phyloP scores from a whole-genome alignment of 2,888 invertebrate species.

The Pseudococcus viburni region DNA sequence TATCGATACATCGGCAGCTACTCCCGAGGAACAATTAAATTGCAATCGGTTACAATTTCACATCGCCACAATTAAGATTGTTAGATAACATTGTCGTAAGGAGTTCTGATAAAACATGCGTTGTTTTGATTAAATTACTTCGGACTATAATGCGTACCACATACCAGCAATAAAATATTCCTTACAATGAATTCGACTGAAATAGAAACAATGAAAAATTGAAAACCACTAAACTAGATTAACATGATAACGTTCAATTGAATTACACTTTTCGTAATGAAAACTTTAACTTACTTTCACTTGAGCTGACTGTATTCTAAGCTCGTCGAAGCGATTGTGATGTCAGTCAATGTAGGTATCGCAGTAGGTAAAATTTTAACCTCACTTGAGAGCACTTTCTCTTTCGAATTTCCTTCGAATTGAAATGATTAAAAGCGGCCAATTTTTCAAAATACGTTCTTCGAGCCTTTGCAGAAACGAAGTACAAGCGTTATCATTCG shows the following conservation, averaged over 20 bases:
- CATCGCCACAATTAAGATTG: slow-evolving; percentile 12
- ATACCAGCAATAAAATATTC: not conserved
- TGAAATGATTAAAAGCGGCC: not conserved
- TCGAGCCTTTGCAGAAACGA: not conserved
- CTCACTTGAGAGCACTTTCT: not conserved
- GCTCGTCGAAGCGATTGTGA: not conserved
- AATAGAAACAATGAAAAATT: slow-evolving; percentile 44
- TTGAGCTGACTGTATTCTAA: slow-evolving; percentile 12
- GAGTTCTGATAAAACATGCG: slow-evolving; percentile 25
- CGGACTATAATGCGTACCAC: not conserved
- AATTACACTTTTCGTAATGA: slow-evolving; percentile 29
- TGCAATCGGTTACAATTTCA: slow-evolving; percentile 32
- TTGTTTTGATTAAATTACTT: slow-evolving; percentile 4
- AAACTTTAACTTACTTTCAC: slow-evolving; percentile 28
- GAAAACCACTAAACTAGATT: slow-evolving; percentile 27
- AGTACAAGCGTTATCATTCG: not conserved
- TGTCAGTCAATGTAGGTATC: slow-evolving; percentile 1
- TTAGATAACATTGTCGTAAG: slow-evolving; percentile 5
- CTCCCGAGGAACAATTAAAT: slow-evolving; percentile 32
- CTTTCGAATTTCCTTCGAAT: not conserved
- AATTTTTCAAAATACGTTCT: not conserved
- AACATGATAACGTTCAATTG: slow-evolving; percentile 11
- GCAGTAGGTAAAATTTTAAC: slow-evolving; percentile 2
- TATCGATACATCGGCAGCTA: slow-evolving; percentile 62
- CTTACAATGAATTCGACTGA: not conserved